Base-by-base conservation (phyloP, 2,113 vertebrate species). In the Rhodinocichla rosea region DNA sequence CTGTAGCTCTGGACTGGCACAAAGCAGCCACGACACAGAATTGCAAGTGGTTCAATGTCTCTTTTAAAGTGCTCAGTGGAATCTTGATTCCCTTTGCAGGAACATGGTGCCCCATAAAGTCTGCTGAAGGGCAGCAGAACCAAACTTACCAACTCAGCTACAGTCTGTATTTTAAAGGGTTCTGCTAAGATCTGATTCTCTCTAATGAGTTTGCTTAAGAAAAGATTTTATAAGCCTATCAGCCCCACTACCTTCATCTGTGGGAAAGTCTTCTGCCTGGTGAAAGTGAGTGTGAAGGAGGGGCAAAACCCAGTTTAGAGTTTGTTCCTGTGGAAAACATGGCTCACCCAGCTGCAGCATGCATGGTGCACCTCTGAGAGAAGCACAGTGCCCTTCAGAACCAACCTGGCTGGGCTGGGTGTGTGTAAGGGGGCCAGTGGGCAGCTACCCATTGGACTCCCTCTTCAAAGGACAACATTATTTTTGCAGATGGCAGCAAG, bases 1-100 rank as follows among this genome's bases (percentile, higher is more conserved):
- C 63, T 49, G 47, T 63, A 81, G 62, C 69, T 92, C 89, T 71
- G 59, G 78, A 78, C 33, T 70, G 71, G 87, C 83, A 91, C 68
- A 84, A 83, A 65, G 73, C 69, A 95, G 70, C n/a, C 69, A 53
- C 0, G 0, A 45, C 30, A 65, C 30, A 57, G 57, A 40, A 67
- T 14, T 52, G 39, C 87, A 84, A 56, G 35, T n/a, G 53, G 44
- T 59, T 92, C 64, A 22, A 52, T 42, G 53, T 24, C 47, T 18
- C 42, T 55, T 65, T 70, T 10, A 59, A 50, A 56, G 63, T 0
- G 0, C 19, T 15, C 22, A 19, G 65, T 39, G 67, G 90, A 92
- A 86, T 35, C 35, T 30, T 20, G 15, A 39, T 39, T 92, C 56
- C 35, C 32, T 75, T 83, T n/a, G 67, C 0, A 2, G 19, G 37